Evolutionary conservation across 2,113 vertebrate species (phyloP).

Genomic region (Erinaceus europaeus): DNA sequence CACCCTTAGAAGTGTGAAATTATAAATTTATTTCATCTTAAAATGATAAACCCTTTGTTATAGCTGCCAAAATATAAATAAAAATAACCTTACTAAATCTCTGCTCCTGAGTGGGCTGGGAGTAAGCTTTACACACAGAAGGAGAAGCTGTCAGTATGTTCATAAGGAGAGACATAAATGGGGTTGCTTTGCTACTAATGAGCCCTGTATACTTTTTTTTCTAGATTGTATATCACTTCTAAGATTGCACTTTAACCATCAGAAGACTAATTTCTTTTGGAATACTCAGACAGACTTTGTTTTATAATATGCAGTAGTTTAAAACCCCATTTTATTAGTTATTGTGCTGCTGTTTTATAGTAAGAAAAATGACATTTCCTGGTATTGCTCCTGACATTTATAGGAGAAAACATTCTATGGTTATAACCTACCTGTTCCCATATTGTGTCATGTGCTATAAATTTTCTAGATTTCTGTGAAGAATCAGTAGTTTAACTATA

Average conservation of each 20-base stretch:
- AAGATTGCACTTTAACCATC: not conserved
- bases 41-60: too few relatives aligned
- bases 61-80: too few relatives aligned
- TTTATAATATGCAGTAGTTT: constrained; percentile 11
- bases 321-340: constrained; percentile 47
- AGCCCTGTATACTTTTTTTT: constrained; percentile 31
- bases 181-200: not conserved
- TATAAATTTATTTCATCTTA: too few relatives aligned
- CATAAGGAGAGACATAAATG: not conserved
- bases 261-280: constrained; percentile 53
- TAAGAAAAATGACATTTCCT: constrained; percentile 58
- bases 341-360: not conserved
- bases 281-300: constrained; percentile 15
- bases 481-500: constrained; percentile 42
- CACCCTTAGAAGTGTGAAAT: too few relatives aligned
- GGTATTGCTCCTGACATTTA: constrained; percentile 58
- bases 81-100: too few relatives aligned
- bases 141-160: not conserved
- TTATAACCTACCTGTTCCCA: not conserved
- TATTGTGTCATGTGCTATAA: constrained; percentile 5
- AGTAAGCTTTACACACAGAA: not conserved
- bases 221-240: constrained; percentile 3
- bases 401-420: constrained; percentile 7
- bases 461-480: constrained; percentile 38
- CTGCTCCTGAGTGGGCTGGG: not conserved